Conservation (phyloP, 2,113 vertebrate species). For the Tylochromis polylepis region DNA sequence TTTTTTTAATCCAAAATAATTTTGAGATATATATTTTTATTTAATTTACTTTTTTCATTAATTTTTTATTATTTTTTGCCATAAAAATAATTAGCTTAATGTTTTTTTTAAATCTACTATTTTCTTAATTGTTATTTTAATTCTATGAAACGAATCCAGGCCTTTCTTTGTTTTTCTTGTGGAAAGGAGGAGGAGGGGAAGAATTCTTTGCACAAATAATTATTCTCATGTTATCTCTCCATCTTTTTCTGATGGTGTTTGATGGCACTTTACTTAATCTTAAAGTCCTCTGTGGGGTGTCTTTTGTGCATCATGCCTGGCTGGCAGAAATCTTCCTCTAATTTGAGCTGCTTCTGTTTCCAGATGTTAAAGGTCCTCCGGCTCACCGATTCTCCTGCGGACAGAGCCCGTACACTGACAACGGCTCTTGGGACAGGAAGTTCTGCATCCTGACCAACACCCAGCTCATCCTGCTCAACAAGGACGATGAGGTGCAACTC, state of each 20-base stretch:
- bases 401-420: conserved; percentile 84
- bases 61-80: background rate
- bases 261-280: background rate
- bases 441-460: conserved; percentile 92
- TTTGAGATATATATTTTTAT: no score
- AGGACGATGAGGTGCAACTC: conserved; percentile 79
- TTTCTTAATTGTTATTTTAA: background rate
- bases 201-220: background rate
- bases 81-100: rapidly evolving
- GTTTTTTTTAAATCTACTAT: no score
- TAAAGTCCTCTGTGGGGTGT: background rate
- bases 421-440: conserved; percentile 85
- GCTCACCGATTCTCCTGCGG: conserved; percentile 90
- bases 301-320: background rate
- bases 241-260: background rate
- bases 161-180: background rate
- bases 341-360: background rate
- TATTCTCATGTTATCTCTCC: background rate
- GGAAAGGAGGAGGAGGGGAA: background rate
- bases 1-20: background rate
- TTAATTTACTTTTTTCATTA: no score
- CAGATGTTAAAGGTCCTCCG: conserved; percentile 92
- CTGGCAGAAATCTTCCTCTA: background rate
- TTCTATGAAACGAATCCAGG: rapidly evolving
- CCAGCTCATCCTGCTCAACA: conserved; percentile 90